These are phyloP conservation scores for Tiaroga cobitis DNA, from an alignment of 2,797 vertebrate genomes.

Conservation along the genomic window DNA sequence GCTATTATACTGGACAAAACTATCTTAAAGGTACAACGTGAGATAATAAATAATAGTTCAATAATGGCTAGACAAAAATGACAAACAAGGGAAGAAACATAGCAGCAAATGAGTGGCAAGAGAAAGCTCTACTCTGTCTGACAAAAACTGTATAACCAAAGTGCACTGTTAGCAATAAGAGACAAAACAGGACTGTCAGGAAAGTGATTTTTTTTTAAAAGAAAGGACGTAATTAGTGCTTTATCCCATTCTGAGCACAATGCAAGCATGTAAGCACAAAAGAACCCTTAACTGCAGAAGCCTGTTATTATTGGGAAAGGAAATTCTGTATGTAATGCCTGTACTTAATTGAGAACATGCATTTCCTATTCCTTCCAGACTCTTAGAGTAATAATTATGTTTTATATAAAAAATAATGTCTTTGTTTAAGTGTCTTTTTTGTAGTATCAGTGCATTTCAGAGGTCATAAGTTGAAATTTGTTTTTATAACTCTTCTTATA, in stretches of 20 bases:
- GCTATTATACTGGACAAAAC: slow-evolving; percentile 7
- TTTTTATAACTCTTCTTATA: neutral
- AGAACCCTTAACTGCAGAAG: slow-evolving; percentile 15
- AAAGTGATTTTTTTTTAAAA: slow-evolving; percentile 13
- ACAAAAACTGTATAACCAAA: neutral
- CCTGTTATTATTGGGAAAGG: slow-evolving; percentile 33
- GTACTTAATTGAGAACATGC: neutral
- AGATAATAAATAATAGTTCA: slow-evolving; percentile 33
- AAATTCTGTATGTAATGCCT: slow-evolving; percentile 12
- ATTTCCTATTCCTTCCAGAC: neutral
- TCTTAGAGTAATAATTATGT: neutral
- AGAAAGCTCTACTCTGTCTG: neutral
- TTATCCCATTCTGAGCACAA: slow-evolving; percentile 38
- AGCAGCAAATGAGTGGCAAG: neutral
- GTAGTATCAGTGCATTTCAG: neutral
- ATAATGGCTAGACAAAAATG: slow-evolving; percentile 2
- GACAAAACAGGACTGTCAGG: slow-evolving; percentile 5
- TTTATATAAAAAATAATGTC: neutral
- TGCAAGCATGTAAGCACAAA: slow-evolving; percentile 7
- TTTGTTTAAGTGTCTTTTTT: neutral
- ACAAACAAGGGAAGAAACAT: neutral
- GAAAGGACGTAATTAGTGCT: slow-evolving; percentile 24
- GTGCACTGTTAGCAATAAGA: neutral
- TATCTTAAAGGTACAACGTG: neutral
- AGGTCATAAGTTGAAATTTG: neutral